phyloP scores from a whole-genome alignment of 2,113 vertebrate species.

The Pseudopodoces humilis region DNA sequence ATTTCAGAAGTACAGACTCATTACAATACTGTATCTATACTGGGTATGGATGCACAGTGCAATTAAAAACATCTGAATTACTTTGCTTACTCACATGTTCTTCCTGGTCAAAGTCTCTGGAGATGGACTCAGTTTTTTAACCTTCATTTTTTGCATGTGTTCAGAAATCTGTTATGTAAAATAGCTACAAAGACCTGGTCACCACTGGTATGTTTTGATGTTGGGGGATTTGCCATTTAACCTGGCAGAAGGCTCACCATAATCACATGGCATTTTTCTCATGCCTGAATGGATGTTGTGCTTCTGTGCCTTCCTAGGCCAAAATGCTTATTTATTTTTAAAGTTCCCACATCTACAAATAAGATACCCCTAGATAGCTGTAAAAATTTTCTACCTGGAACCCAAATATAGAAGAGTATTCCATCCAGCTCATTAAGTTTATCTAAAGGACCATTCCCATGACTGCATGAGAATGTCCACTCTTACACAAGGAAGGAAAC shows the following conservation, averaged over 20 bases:
- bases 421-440: neutral
- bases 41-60: neutral
- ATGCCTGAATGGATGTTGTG: neutral
- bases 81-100: neutral
- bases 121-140: neutral
- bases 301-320: neutral
- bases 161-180: neutral
- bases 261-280: neutral
- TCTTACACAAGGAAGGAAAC: neutral
- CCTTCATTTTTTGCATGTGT: neutral
- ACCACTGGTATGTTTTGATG: neutral
- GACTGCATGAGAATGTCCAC: neutral
- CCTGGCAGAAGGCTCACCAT: neutral
- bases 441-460: neutral
- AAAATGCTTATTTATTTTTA: neutral
- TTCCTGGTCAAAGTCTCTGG: neutral
- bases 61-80: neutral
- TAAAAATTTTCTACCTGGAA: neutral
- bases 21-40: neutral
- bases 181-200: neutral
- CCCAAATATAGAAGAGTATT: neutral
- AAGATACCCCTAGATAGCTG: neutral
- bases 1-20: neutral
- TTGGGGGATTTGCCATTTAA: neutral
- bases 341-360: neutral